Percentiles rank a stretch among this genome's conserved stretches.
Conservation (phyloP, 2,888 invertebrate genomes). For the Emmelina monodactyla region DNA sequence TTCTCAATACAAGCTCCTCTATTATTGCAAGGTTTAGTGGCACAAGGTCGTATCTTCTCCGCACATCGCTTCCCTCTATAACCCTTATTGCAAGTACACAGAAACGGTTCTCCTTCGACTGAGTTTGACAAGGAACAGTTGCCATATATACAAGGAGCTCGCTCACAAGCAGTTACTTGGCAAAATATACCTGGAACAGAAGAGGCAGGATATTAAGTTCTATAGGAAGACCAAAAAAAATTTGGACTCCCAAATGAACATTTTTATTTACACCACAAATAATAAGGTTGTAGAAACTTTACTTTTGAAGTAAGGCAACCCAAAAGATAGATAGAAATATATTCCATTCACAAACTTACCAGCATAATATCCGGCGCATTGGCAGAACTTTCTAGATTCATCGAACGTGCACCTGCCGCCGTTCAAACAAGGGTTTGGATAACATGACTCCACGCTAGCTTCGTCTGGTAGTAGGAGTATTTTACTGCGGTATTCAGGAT, state of each 20-base stretch:
- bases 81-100: slow-evolving; percentile 73
- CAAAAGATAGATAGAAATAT: too few species aligned
- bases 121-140: slow-evolving; percentile 65
- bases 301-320: too few species aligned
- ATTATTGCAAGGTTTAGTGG: slow-evolving; percentile 76
- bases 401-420: slow-evolving; percentile 72
- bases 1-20: slow-evolving; percentile 76
- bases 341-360: too few species aligned
- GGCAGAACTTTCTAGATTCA: slow-evolving; percentile 68
- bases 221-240: too few species aligned
- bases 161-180: slow-evolving; percentile 76
- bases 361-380: slow-evolving; percentile 75
- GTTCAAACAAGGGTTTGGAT: slow-evolving; percentile 77
- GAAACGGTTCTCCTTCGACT: slow-evolving; percentile 39
- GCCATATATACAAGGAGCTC: slow-evolving; percentile 74
- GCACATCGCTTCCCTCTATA: slow-evolving; percentile 75
- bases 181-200: slow-evolving; percentile 74
- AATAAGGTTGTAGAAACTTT: too few species aligned
- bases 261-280: too few species aligned
- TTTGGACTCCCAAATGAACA: too few species aligned
- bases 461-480: slow-evolving; percentile 66
- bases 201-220: too few species aligned
- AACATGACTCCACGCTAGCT: slow-evolving; percentile 70
- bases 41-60: slow-evolving; percentile 74
- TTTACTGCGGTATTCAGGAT: slow-evolving; percentile 71